phyloP scores from a whole-genome alignment of 2,113 vertebrate species.

The Tyto alba region DNA sequence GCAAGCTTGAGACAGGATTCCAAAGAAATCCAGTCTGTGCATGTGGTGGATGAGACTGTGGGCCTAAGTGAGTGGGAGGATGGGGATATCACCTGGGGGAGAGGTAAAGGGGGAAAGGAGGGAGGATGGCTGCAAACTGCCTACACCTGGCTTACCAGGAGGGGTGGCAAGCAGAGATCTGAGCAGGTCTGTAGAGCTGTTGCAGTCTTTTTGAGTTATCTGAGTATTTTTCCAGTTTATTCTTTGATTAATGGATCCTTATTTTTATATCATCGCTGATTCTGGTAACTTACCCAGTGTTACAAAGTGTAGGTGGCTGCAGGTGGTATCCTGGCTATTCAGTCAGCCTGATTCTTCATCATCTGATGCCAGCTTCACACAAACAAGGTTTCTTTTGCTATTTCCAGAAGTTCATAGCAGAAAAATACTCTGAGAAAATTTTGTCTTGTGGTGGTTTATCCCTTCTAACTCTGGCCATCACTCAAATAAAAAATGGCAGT shows the following conservation, averaged over 20 bases:
- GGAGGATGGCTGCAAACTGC: neutral
- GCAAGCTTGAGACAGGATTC: neutral
- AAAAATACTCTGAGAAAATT: neutral
- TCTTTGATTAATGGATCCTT: neutral
- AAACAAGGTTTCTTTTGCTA: neutral
- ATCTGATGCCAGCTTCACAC: neutral
- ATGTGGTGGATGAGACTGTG: neutral
- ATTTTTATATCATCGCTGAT: neutral
- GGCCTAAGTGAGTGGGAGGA: neutral
- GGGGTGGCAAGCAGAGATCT: neutral
- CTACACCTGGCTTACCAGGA: rapidly evolving
- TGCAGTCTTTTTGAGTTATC: neutral
- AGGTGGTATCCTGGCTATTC: neutral
- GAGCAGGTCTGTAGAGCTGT: neutral
- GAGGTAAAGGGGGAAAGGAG: neutral
- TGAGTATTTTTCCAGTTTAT: neutral
- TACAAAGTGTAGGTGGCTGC: neutral
- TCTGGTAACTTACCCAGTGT: neutral
- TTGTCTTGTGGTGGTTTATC: neutral
- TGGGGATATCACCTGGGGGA: neutral
- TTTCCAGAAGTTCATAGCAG: neutral
- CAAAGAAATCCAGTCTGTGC: neutral
- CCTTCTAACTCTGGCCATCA: neutral
- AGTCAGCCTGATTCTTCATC: neutral
- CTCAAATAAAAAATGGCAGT: neutral